A percentile compares a stretch with the other conserved stretches of the same genome.
These are phyloP conservation scores for Oenanthe oenanthe DNA, from an alignment of 2,113 vertebrate species.

Conservation along the genomic window DNA sequence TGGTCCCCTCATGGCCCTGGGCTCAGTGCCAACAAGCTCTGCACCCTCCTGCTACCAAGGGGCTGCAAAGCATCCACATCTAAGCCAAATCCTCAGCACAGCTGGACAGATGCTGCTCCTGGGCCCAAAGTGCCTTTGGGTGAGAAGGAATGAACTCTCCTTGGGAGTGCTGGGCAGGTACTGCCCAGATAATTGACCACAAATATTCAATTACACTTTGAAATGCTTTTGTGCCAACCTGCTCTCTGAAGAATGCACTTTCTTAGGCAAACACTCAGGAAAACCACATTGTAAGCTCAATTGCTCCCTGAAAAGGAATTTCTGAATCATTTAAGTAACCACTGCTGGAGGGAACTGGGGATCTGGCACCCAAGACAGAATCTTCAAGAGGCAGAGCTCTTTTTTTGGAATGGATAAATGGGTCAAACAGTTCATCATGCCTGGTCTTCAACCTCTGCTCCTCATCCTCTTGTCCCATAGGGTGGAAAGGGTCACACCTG, in stretches of 20 bases:
- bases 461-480: background rate
- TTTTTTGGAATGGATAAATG: background rate
- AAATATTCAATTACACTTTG: slow-evolving; percentile 13
- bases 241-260: background rate
- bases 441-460: background rate
- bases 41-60: background rate
- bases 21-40: background rate
- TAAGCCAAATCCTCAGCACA: background rate
- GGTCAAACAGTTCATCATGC: background rate
- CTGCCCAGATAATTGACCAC: background rate
- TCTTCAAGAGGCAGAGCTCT: background rate
- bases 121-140: background rate
- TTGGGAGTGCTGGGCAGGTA: background rate
- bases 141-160: background rate
- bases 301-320: slow-evolving; percentile 16
- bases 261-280: background rate
- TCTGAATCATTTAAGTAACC: background rate
- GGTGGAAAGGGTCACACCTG: background rate
- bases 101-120: background rate
- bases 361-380: background rate
- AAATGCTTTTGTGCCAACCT: background rate
- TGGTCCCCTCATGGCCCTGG: background rate
- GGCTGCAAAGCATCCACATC: background rate
- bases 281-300: background rate
- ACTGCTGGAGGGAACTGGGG: background rate